Evolutionary conservation across 2,113 vertebrate genomes (phyloP), one percentile per base, ranked within the genome.

Genomic region (Diglossa brunneiventris): DNA sequence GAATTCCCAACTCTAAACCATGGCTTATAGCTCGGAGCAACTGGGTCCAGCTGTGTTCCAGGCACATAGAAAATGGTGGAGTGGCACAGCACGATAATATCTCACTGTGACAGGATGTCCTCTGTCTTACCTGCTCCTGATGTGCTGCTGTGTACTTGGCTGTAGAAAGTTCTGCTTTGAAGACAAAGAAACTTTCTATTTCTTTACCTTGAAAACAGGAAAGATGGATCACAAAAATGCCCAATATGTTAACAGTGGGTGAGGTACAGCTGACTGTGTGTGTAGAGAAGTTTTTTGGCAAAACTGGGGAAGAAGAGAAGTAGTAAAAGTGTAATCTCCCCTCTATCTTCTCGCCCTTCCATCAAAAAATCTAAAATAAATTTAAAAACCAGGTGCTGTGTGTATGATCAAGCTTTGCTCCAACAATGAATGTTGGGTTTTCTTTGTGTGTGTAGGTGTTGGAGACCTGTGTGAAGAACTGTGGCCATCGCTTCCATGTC

Each of bases 401-500:
- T 52, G 33, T 47, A 15, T 30, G 66, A 74, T 84, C 30, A n/a
- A 42, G 31, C 58, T 90, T 84, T 87, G 53, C 41, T 76, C n/a
- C 69, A 74, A 2, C 11, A 14, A 28, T 42, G 10, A 56, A 90
- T 59, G 56, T 30, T 22, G 47, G 23, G 20, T 58, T 31, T 69
- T 68, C 13, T 59, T 83, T 89, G 46, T 83, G 18, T 31, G 4
- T 16, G 39, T 92, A 99, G 99, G 99, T 99, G 49, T 97, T 99
- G 90, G 99, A 99, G 97, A 99, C 99, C 0, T 99, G 99, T 76
- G 99, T 99, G 86, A 99, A 99, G 98, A 99, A 99, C 98, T 99
- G 99, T n/a, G 99, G 99, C 89, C 99, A 99, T 97, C 99, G 99
- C 69, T 99, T 99, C 93, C 99, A 99, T 5, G 95, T 99, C 70